A percentile compares a stretch with the other conserved stretches of the same genome.
Evolutionary conservation across 2,113 vertebrate genomes (phyloP).

Genomic region (Trochalopteron elliotii): DNA sequence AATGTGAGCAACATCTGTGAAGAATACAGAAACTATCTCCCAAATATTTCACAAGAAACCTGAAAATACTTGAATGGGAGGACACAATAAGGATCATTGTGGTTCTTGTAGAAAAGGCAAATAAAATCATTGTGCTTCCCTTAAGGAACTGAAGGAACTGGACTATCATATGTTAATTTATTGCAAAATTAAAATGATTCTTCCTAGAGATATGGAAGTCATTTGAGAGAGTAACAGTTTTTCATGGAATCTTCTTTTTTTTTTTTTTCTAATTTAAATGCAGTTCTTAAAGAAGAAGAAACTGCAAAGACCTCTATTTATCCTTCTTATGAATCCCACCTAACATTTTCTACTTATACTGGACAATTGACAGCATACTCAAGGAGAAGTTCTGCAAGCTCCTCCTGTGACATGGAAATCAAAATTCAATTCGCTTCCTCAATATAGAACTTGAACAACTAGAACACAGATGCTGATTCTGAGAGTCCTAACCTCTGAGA

Average conservation of each 20-base stretch:
- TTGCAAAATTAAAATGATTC: background rate
- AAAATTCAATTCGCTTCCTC: background rate
- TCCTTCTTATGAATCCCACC: background rate
- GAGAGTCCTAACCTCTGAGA: background rate
- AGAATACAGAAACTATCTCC: background rate
- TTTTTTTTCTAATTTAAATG: background rate
- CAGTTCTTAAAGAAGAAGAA: background rate
- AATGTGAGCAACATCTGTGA: background rate
- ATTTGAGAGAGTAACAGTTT: background rate
- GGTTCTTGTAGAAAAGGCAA: background rate
- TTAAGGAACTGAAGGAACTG: background rate
- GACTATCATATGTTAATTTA: background rate
- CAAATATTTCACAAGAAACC: background rate
- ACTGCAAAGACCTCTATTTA: background rate
- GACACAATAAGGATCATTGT: background rate
- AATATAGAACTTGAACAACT: background rate
- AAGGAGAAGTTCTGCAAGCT: background rate
- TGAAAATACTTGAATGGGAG: constrained; percentile 29
- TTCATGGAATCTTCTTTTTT: background rate
- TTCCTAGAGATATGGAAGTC: background rate
- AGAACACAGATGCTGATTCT: background rate
- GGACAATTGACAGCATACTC: background rate
- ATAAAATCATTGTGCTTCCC: background rate
- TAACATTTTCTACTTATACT: background rate
- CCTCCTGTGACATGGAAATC: background rate